Base-by-base conservation (phyloP, 2,888 invertebrate species). In the Scrobipalpa atriplicella region DNA sequence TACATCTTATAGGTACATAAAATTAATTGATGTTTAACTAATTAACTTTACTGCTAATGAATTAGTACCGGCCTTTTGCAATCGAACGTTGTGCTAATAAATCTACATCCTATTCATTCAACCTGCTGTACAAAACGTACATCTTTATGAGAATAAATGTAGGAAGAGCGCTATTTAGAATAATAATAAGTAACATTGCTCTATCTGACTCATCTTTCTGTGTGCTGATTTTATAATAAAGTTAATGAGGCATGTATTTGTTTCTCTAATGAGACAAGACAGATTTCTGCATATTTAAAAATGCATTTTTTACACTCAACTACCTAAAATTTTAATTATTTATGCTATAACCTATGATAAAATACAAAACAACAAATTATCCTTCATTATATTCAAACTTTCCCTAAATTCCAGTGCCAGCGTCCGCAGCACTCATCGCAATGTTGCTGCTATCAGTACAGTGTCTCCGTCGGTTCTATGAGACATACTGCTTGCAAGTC, bases 401-500 rank as follows among this genome's bases (percentile, higher is more conserved):
- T n/a, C 29, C 2, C 2, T 3, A 29, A n/a, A 43, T 82, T 93
- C 68, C 85, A 96, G 96, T 95, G 51, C 92, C 94, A 52, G 88
- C 93, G 10, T 86, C 93, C 60, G 92, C 94, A 52, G 94, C 94
- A 0, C 78, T 95, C 1, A 78, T 96, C 41, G 95, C 94, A 0
- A 81, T 95, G 52, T 72, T 87, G 1, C 84, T 98, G 18, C 82
- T 97, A 0, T 94, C 94, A 0, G 69, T 96, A 29, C 98, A 98
- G 79, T 95, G 96, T 69, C 87, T 90, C 62, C 93, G 97, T 73
- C 93, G 98, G 72, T 94, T 96, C 68, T 97, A 97, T 77, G 98
- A 98, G 87, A 96, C 97, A 0, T 94, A 95, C 74, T 96, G 89
- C 80, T 87, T 98, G 21, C 97, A 96, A 82, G 94, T 98, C 29